Conservation (phyloP, 2,797 vertebrate genomes). For the Phrynocephalus forsythii region DNA sequence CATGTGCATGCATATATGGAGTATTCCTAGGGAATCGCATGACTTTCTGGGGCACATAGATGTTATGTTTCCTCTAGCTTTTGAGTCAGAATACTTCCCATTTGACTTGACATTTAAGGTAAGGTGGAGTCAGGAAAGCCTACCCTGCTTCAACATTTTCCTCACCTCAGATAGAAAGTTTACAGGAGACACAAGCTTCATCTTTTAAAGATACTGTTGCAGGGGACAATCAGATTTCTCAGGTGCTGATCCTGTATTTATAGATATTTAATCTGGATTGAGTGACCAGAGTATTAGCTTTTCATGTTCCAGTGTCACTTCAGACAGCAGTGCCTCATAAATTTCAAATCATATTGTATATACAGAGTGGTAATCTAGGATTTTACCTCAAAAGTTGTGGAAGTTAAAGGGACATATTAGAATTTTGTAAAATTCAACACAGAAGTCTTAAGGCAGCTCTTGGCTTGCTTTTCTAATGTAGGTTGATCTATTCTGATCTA, state of each 20-base stretch:
- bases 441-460: neutral
- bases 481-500: constrained; percentile 48
- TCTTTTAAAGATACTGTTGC: no score
- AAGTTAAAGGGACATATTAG: neutral
- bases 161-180: no score
- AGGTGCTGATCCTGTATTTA: neutral
- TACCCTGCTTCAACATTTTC: no score
- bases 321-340: neutral
- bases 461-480: constrained; percentile 12
- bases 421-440: neutral
- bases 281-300: neutral
- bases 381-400: neutral
- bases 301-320: neutral
- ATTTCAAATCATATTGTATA: neutral
- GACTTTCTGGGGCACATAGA: neutral
- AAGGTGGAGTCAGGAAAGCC: neutral
- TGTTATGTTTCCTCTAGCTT: neutral
- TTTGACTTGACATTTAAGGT: neutral
- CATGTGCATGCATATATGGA: no score
- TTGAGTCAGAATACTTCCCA: neutral
- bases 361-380: neutral
- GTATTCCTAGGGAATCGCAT: neutral
- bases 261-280: neutral
- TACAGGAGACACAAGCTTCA: no score
- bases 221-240: neutral